phyloP scores from a whole-genome alignment of 2,113 vertebrate genomes.

The Macaca fascicularis region DNA sequence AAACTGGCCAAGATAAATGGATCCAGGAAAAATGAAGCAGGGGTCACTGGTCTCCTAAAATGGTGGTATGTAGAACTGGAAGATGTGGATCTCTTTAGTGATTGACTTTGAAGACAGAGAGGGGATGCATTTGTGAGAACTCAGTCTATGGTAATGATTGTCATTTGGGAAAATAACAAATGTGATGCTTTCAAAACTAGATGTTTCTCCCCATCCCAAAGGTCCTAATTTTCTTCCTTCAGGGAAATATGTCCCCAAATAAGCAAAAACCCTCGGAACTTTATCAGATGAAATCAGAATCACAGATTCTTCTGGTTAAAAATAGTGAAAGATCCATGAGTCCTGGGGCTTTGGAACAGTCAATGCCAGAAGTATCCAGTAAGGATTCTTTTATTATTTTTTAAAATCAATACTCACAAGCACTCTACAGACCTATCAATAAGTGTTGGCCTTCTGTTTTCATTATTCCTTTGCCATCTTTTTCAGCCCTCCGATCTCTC shows the following conservation, averaged over 20 bases:
- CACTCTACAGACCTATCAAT: background rate
- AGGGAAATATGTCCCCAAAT: background rate
- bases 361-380: background rate
- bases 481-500: background rate
- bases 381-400: background rate
- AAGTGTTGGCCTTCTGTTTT: background rate
- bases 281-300: background rate
- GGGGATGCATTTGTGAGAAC: background rate
- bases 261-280: background rate
- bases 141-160: background rate
- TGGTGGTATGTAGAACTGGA: background rate
- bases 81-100: background rate
- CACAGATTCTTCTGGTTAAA: background rate
- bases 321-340: background rate
- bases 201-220: background rate
- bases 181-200: background rate
- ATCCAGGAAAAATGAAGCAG: background rate
- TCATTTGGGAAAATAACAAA: background rate
- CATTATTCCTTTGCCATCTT: background rate
- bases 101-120: background rate
- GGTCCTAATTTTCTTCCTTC: background rate
- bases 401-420: background rate
- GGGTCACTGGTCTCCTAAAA: background rate
- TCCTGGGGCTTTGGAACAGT: background rate
- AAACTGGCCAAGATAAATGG: background rate